Conservation (phyloP, 2,888 invertebrate genomes). For the Lissonota sp. region DNA sequence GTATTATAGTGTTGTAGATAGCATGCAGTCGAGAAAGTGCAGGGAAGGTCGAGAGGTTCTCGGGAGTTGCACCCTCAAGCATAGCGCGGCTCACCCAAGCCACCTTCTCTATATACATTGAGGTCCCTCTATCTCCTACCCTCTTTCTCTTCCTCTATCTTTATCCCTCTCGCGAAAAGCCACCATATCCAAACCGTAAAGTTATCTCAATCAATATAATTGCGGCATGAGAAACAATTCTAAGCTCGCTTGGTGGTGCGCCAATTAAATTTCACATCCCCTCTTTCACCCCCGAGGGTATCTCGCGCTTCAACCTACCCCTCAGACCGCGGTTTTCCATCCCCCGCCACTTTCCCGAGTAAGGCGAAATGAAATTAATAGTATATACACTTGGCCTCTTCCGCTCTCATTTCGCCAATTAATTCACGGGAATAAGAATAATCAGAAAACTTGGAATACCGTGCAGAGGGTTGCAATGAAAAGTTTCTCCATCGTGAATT, state of each 20-base stretch:
- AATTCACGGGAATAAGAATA: slow-evolving; percentile 43
- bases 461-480: neutral
- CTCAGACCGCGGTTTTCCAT: neutral
- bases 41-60: slow-evolving; percentile 53
- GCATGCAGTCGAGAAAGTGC: slow-evolving; percentile 51
- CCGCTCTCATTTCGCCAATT: slow-evolving; percentile 40
- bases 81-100: slow-evolving; percentile 38
- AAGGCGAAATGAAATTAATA: slow-evolving; percentile 53
- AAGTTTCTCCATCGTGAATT: slow-evolving; percentile 3
- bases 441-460: slow-evolving; percentile 8
- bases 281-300: neutral
- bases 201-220: slow-evolving; percentile 65
- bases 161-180: slow-evolving; percentile 14
- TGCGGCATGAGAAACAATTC: slow-evolving; percentile 63
- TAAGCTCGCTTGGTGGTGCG: slow-evolving; percentile 60
- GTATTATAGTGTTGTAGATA: slow-evolving; percentile 5
- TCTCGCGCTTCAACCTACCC: neutral
- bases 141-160: neutral
- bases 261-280: slow-evolving; percentile 61
- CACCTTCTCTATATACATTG: neutral
- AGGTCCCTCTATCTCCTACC: neutral
- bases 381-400: slow-evolving; percentile 29
- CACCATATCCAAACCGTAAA: slow-evolving; percentile 46
- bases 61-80: slow-evolving; percentile 26
- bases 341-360: neutral